phyloP scores from a whole-genome alignment of 2,888 invertebrate species.

The Drosophila testacea region DNA sequence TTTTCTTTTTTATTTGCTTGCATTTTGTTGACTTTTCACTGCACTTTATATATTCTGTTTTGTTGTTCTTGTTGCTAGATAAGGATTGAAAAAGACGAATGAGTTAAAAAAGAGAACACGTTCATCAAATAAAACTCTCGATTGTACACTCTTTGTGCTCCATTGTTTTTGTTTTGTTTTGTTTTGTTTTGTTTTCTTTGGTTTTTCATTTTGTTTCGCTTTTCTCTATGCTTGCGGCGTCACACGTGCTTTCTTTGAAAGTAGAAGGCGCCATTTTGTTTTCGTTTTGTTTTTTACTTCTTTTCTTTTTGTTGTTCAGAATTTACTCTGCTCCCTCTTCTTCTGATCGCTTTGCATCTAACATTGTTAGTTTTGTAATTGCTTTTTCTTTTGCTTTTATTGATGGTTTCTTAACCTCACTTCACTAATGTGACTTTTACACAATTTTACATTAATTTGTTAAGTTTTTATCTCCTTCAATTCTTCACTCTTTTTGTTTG shows the following conservation, averaged over 20 bases:
- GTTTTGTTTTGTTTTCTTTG: slow-evolving; percentile 7
- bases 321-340: slow-evolving; percentile 14
- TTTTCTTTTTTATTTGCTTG: slow-evolving; percentile 34
- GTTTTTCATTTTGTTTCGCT: slow-evolving; percentile 6
- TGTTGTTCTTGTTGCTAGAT: slow-evolving; percentile 39
- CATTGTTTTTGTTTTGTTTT: slow-evolving; percentile 17
- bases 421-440: slow-evolving; percentile 35
- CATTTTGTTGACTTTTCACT: slow-evolving; percentile 44
- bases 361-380: slow-evolving; percentile 20
- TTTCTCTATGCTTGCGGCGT: background rate
- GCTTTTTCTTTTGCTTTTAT: slow-evolving; percentile 11
- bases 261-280: slow-evolving; percentile 1
- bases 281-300: slow-evolving; percentile 1
- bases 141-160: slow-evolving; percentile 50
- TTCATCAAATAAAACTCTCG: slow-evolving; percentile 37
- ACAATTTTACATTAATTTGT: slow-evolving; percentile 18
- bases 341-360: slow-evolving; percentile 18
- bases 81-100: slow-evolving; percentile 32
- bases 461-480: slow-evolving; percentile 6
- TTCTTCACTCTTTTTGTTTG: slow-evolving; percentile 4
- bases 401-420: slow-evolving; percentile 25
- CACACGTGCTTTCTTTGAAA: slow-evolving; percentile 11
- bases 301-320: slow-evolving; percentile 5
- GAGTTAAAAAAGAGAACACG: slow-evolving; percentile 37
- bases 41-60: slow-evolving; percentile 30